These are phyloP conservation scores for Diaperis boleti DNA, from an alignment of 2,888 invertebrate genomes.

Conservation along the genomic window DNA sequence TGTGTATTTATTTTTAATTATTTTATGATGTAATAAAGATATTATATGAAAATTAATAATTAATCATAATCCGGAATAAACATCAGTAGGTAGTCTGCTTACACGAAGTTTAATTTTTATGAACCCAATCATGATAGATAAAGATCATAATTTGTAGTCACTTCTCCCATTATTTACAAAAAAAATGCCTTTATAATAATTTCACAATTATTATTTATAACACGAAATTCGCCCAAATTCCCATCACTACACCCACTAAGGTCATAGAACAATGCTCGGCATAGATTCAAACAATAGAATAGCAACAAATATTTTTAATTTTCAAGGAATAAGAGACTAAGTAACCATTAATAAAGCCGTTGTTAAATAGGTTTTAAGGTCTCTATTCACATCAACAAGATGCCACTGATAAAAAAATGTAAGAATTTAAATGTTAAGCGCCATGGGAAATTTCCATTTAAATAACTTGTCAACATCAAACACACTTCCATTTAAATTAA, in stretches of 20 bases:
- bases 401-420: conserved; percentile 6
- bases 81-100: too few species aligned
- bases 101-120: too few species aligned
- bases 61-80: too few species aligned
- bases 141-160: too few species aligned
- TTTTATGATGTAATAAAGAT: too few species aligned
- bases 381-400: conserved; percentile 2
- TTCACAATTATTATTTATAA: conserved; percentile 18
- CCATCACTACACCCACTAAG: conserved; percentile 21
- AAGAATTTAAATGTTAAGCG: conserved; percentile 8
- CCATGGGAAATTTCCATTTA: conserved; percentile 10
- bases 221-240: conserved; percentile 10
- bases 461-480: conserved; percentile 20
- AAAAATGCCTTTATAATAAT: conserved; percentile 3
- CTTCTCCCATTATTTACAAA: too few species aligned
- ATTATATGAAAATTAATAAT: too few species aligned
- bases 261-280: conserved; percentile 27
- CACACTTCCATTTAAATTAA: conserved; percentile 5
- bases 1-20: too few species aligned
- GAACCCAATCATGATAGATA: too few species aligned
- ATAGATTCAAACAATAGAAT: conserved; percentile 25
- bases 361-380: conserved; percentile 21
- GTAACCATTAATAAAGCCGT: conserved; percentile 1
- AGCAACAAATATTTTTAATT: conserved; percentile 18
- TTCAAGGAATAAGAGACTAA: conserved; percentile 6